Conservation (phyloP, 2,113 vertebrate species). For the Zosterops borbonicus region DNA sequence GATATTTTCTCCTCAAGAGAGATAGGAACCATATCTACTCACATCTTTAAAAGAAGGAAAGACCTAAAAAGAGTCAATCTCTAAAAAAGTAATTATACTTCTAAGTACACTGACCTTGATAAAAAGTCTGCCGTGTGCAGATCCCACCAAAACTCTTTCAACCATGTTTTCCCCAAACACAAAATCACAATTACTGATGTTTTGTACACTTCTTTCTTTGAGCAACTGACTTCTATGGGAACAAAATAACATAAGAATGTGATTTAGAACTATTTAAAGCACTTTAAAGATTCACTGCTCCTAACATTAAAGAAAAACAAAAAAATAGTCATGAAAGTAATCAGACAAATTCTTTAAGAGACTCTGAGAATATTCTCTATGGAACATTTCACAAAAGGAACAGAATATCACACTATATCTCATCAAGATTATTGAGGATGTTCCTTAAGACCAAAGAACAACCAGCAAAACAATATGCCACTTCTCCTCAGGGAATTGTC, state of each 20-base stretch:
- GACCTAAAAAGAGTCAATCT: neutral
- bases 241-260: neutral
- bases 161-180: constrained; percentile 88
- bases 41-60: neutral
- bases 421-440: neutral
- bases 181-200: constrained; percentile 66
- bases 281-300: neutral
- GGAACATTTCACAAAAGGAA: neutral
- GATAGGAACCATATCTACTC: neutral
- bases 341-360: neutral
- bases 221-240: constrained; percentile 58
- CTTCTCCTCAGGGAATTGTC: neutral
- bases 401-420: neutral
- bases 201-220: constrained; percentile 33
- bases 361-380: neutral
- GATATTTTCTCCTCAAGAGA: neutral
- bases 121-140: neutral
- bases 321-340: neutral
- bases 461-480: neutral
- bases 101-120: neutral
- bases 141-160: constrained; percentile 82
- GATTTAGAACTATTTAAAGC: neutral
- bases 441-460: neutral
- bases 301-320: neutral
- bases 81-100: neutral